Conservation (phyloP, 2,797 vertebrate species). For the Sebastolobus altivelis region DNA sequence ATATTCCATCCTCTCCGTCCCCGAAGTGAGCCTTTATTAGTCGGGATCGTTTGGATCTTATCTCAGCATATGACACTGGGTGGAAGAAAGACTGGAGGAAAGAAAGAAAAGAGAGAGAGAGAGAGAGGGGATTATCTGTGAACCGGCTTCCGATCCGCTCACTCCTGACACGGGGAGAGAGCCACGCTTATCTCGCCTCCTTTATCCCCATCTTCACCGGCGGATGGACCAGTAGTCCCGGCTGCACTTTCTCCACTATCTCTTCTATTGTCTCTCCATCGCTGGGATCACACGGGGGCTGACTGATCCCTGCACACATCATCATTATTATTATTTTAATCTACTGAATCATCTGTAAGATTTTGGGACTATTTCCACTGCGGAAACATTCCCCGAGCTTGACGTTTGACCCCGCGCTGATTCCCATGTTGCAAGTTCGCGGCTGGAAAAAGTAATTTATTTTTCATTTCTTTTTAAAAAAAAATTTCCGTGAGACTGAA, state of each 20-base stretch:
- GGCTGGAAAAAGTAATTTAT: conserved; percentile 31
- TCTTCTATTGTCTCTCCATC: conserved; percentile 78
- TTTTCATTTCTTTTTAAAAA: neutral
- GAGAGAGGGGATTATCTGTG: conserved; percentile 59
- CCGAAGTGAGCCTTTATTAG: conserved; percentile 84
- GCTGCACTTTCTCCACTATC: conserved; percentile 78
- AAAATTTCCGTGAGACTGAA: neutral
- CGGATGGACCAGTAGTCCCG: conserved; percentile 69
- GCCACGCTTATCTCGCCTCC: conserved; percentile 57
- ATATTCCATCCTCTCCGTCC: conserved; percentile 82
- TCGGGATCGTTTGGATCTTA: conserved; percentile 79
- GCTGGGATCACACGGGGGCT: conserved; percentile 37
- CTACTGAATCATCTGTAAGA: conserved; percentile 16
- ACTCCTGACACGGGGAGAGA: conserved; percentile 64
- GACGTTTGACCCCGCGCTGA: conserved; percentile 28
- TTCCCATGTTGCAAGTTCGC: conserved; percentile 46
- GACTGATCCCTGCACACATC: conserved; percentile 40
- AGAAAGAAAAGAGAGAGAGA: neutral
- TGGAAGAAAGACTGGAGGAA: conserved; percentile 46
- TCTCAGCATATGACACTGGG: conserved; percentile 71
- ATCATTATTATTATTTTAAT: neutral
- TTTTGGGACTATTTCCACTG: conserved; percentile 24
- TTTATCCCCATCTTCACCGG: conserved; percentile 57
- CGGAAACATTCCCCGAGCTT: conserved; percentile 11
- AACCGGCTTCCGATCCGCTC: conserved; percentile 62